Base-by-base conservation (phyloP, 2,113 vertebrate species). In the Gobiocypris rarus region DNA sequence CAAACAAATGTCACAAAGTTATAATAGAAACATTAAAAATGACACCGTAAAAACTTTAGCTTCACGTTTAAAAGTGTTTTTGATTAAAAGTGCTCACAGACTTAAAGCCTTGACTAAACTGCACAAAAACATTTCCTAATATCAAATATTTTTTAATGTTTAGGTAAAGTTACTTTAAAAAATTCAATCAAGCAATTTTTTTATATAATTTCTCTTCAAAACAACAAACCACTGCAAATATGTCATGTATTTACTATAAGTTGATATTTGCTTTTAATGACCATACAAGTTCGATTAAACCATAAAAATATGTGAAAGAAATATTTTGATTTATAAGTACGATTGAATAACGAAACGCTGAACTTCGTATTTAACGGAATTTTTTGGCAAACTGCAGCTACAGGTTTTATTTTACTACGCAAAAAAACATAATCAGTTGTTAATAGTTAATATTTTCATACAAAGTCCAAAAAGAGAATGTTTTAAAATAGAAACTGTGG, bases 401-500 rank as follows among this genome's bases (percentile, higher is more conserved):
- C 10, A 45, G 43, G 45, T 45, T 45, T 45, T 13, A 45, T 45
- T 45, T 45, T 45, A 45, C 10, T 0, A 45, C 3, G 45, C 45
- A 13, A 45, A 45, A 45, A 45, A 45, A 45, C 11, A 52, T 1
- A 54, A 54, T 54, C 17, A 8, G 17, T 54, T 54, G 4, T 54
- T 54, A 54, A 54, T 19, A n/a, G n/a, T n/a, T n/a, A n/a, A n/a
- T n/a, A n/a, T n/a, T n/a, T n/a, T n/a, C n/a, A 26, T 15, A 26
- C 9, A 2, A 77, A 78, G 74, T 17, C 38, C 15, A 67, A 65
- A 77, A 19, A 48, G 63, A 87, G 85, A 81, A 63, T 34, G 75
- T 82, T 83, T 89, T 90, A 91, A 91, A 92, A 89, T 91, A 92
- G 89, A 81, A 90, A 84, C 83, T 56, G 61, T 59, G 19, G 78